Evolutionary conservation across 92 coral and sea anemone species (phyloP).

Genomic region (Zoanthus sociatus): DNA sequence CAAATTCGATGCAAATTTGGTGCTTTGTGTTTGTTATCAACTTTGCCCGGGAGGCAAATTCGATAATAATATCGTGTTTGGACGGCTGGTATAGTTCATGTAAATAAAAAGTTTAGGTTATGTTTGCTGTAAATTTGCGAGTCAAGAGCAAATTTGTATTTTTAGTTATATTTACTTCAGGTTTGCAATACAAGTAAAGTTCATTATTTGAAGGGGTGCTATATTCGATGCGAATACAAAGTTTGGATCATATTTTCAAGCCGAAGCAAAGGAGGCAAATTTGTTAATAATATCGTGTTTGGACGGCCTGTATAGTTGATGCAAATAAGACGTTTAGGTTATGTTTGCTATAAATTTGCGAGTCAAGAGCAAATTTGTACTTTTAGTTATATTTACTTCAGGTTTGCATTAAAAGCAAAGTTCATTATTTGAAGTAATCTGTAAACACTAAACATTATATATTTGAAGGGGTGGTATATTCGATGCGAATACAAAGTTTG

Average conservation of each 20-base stretch:
- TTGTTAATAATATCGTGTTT: conserved; percentile 1
- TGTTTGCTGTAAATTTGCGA: conserved; percentile 15
- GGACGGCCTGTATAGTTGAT: conserved; percentile 9
- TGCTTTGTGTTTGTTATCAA: conserved; percentile 2
- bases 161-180: conserved; percentile 5
- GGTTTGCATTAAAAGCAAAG: conserved; percentile 7
- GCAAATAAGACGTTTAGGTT: neutral
- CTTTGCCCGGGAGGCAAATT: conserved; percentile 6
- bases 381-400: conserved; percentile 9
- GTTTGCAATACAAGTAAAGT: conserved; percentile 13
- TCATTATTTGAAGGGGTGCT: conserved; percentile 10
- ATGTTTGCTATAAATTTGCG: conserved; percentile 18
- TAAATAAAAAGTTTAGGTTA: conserved; percentile 2
- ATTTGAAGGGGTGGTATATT: neutral
- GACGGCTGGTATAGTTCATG: conserved; percentile 10
- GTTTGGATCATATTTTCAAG: no score
- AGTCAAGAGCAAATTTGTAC: conserved; percentile 12
- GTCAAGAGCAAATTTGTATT: conserved; percentile 8
- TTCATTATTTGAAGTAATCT: neutral
- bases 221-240: no score
- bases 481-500: no score
- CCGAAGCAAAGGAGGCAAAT: neutral
- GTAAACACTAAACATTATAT: no score
- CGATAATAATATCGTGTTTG: conserved; percentile 7
- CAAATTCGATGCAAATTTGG: conserved; percentile 19